Conservation (phyloP, 64 coral and sea anemone genomes). For the Actinia tenebrosa region DNA sequence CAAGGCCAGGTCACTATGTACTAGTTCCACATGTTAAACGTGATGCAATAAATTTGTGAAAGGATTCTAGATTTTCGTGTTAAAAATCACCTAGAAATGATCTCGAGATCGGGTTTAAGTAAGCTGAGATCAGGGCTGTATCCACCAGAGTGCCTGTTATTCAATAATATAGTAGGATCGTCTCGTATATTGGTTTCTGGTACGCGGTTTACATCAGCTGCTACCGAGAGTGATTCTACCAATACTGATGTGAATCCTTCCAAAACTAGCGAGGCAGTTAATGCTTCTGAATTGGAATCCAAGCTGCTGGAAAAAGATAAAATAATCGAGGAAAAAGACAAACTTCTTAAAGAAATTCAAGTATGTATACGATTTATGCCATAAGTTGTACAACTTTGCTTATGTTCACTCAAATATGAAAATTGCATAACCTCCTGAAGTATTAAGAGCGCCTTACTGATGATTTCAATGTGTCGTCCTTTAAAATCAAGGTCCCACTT, state of each 20-base stretch:
- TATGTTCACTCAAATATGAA: neutral
- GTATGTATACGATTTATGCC: neutral
- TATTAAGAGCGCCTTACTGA: too few relatives aligned
- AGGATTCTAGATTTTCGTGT: neutral
- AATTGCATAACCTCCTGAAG: neutral
- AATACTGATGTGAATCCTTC: neutral
- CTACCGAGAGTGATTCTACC: neutral
- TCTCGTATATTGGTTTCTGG: neutral
- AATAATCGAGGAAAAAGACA: slow-evolving; percentile 7
- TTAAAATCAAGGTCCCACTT: too few relatives aligned
- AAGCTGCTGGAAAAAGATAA: slow-evolving; percentile 12
- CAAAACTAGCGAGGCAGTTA: neutral
- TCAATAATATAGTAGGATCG: neutral
- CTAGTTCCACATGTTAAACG: neutral
- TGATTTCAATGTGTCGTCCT: too few relatives aligned
- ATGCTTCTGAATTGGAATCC: neutral
- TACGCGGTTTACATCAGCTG: neutral
- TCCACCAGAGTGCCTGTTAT: neutral
- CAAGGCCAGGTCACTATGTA: neutral
- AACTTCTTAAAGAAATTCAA: slow-evolving; percentile 16
- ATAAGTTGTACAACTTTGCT: neutral
- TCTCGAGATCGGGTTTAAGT: neutral
- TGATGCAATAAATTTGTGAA: neutral
- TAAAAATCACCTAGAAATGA: slow-evolving; percentile 2
- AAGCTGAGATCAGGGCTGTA: neutral